Percentiles rank a stretch among this genome's conserved stretches.
phyloP scores from a whole-genome alignment of 2,113 vertebrate genomes.

The Geococcyx californianus region DNA sequence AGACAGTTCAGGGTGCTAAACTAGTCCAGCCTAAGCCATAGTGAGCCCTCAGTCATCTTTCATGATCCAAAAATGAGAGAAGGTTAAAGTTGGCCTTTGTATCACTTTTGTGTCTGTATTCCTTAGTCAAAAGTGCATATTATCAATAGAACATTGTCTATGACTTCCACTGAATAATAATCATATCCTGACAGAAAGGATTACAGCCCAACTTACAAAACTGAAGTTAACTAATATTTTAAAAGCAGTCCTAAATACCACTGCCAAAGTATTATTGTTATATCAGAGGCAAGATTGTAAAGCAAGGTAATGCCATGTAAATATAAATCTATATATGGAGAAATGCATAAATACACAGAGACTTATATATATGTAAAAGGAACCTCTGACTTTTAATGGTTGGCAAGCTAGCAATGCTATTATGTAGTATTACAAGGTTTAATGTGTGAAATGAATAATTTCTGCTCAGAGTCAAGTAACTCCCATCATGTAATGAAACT shows the following conservation, averaged over 20 bases:
- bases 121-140: background rate
- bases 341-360: background rate
- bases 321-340: background rate
- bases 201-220: conserved; percentile 45
- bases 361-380: background rate
- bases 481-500: conserved; percentile 44
- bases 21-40: background rate
- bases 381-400: conserved; percentile 31
- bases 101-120: background rate
- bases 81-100: background rate
- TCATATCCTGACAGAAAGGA: conserved; percentile 6
- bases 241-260: conserved; percentile 22
- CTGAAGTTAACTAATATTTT: conserved; percentile 54
- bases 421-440: conserved; percentile 57
- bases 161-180: background rate
- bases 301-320: background rate
- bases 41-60: background rate
- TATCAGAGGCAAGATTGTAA: conserved; percentile 62
- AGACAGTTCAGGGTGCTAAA: background rate
- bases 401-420: conserved; percentile 30
- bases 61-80: background rate
- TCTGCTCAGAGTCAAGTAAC: conserved; percentile 42
- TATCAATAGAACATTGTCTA: background rate
- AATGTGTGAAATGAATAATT: conserved; percentile 68
- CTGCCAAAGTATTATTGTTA: conserved; percentile 42